phyloP scores from a whole-genome alignment of 2,113 vertebrate genomes.

The Oryzias melastigma region DNA sequence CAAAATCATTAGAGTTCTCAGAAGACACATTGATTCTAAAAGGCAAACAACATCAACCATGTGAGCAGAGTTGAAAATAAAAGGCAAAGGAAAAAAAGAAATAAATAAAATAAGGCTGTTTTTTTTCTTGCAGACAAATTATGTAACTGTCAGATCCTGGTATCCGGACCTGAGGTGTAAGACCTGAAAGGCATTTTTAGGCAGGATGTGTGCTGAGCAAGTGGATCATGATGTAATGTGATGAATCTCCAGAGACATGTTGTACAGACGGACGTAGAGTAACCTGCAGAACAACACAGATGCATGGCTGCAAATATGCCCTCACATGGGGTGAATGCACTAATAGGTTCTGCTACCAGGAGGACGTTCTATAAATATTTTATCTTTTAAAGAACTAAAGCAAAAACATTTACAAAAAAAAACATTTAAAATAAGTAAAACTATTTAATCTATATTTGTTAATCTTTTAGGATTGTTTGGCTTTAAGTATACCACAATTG shows the following conservation, averaged over 20 bases:
- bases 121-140: slow-evolving; percentile 58
- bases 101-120: not conserved
- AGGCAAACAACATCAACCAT: slow-evolving; percentile 58
- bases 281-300: slow-evolving; percentile 11
- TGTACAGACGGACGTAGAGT: slow-evolving; percentile 28
- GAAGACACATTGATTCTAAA: slow-evolving; percentile 41
- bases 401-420: not conserved
- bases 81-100: not conserved
- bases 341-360: too few relatives aligned
- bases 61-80: slow-evolving; percentile 10
- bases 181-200: slow-evolving; percentile 48
- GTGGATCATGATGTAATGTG: slow-evolving; percentile 55
- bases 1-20: too few relatives aligned
- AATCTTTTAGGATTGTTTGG: not conserved
- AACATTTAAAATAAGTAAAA: too few relatives aligned
- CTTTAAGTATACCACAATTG: not conserved
- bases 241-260: slow-evolving; percentile 52
- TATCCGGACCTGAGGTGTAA: slow-evolving; percentile 42
- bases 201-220: slow-evolving; percentile 52
- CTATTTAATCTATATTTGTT: too few relatives aligned
- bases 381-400: not conserved
- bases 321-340: not conserved
- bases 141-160: slow-evolving; percentile 44
- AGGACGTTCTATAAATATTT: too few relatives aligned
- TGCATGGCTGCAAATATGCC: not conserved